Base-by-base conservation (phyloP, 2,797 vertebrate species). In the Karalla daura region DNA sequence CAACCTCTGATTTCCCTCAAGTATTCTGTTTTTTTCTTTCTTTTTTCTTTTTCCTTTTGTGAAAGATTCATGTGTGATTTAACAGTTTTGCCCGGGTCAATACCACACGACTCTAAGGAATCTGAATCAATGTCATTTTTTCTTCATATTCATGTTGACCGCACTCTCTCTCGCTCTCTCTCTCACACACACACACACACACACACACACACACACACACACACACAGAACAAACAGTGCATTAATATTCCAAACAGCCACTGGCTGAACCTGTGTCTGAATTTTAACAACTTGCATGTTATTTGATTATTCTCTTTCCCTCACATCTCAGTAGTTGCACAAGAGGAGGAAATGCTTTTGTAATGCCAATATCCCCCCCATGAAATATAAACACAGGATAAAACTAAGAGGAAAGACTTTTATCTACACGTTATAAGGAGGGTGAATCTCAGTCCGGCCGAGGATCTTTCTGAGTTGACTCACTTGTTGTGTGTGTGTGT, bases 171-270 rank as follows among this genome's bases (percentile, higher is more conserved):
- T 72, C 18, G 49, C 23, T 39, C 44, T 32, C 21, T 17, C 28
- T 54, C 14, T 27, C 20, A 43, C 60, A 33, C 36, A 50, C n/a
- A 39, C 23, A 45, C 17, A 63, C 24, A 58, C 37, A 60, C 46
- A 61, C 21, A 47, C 44, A 55, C 39, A 67, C 45, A 56, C 50
- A 77, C 23, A 70, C 24, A 55, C 28, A 36, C 23, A 37, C 23
- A 54, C 17, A 50, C 47, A 64, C 20, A 60, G 25, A 63, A 37
- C 62, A 83, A 63, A 76, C 63, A 56, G 24, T 2, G 40, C 68
- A 72, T 85, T 87, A 76, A 76, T 76, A 89, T 88, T 86, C 77
- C 70, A 65, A 73, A 81, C 40, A 55, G 74, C 76, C 83, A 62
- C 14, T 36, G 76, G 83, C 71, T 53, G 44, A 80, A 85, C 63